Evolutionary conservation across 2,888 invertebrate genomes (phyloP).

Genomic region (Cynaeus angustus): DNA sequence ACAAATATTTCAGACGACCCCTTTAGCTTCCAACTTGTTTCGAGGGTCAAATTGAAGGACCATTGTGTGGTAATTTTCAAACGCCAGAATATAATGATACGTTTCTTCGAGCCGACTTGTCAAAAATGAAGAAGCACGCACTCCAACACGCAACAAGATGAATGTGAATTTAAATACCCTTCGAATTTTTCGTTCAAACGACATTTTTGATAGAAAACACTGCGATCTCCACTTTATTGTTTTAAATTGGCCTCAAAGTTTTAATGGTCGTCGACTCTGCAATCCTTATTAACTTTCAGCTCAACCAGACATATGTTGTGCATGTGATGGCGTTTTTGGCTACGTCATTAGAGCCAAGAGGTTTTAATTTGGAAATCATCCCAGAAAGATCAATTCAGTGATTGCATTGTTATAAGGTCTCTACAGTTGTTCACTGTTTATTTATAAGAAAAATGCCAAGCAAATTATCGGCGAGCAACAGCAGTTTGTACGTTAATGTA

Average conservation of each 20-base stretch:
- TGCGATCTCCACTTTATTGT: slow-evolving; percentile 7
- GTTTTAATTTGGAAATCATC: too few relatives aligned
- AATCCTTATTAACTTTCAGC: slow-evolving; percentile 40
- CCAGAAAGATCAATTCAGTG: too few relatives aligned
- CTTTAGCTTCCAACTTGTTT: not conserved
- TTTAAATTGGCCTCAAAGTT: slow-evolving; percentile 28
- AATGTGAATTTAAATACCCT: slow-evolving; percentile 21
- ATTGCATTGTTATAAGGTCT: too few relatives aligned
- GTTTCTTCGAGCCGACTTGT: slow-evolving; percentile 11
- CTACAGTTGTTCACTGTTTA: too few relatives aligned
- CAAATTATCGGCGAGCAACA: slow-evolving; percentile 19
- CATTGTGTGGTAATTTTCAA: slow-evolving; percentile 26
- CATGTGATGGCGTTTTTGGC: slow-evolving; percentile 54
- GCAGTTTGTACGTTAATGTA: slow-evolving; percentile 11
- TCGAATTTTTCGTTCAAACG: not conserved
- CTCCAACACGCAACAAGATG: slow-evolving; percentile 38
- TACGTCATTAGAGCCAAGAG: slow-evolving; percentile 14
- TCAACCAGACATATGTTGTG: slow-evolving; percentile 60
- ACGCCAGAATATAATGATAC: slow-evolving; percentile 25
- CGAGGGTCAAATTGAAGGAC: slow-evolving; percentile 12
- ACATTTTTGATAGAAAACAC: slow-evolving; percentile 9
- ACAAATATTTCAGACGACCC: not conserved
- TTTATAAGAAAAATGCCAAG: not conserved
- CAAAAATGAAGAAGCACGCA: slow-evolving; percentile 12
- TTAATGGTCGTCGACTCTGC: slow-evolving; percentile 32